Conservation (phyloP, 2,888 invertebrate species). For the Sinelater perroti region DNA sequence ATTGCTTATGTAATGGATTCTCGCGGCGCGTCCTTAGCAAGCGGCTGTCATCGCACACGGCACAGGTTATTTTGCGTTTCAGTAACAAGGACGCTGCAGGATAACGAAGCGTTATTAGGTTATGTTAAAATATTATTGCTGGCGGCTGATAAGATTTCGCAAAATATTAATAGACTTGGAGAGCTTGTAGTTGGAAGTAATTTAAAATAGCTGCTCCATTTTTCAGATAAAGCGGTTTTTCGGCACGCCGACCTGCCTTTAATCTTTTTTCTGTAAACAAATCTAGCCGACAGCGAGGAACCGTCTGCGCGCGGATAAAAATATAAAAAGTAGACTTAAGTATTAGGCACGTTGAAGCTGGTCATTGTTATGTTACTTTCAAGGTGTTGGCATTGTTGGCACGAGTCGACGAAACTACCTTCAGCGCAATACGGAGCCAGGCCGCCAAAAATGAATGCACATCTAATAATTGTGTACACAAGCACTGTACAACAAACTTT, state of each 20-base stretch:
- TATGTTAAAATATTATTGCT: constrained; percentile 21
- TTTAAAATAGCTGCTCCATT: constrained; percentile 19
- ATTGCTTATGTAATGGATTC: no score
- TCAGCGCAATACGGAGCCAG: background rate
- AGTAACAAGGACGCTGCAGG: constrained; percentile 16
- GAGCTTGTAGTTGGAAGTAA: constrained; percentile 13
- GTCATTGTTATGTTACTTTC: no score
- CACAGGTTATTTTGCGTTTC: no score
- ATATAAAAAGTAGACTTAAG: background rate
- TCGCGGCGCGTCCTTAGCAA: no score
- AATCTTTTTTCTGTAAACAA: constrained; percentile 4
- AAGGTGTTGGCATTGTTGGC: no score
- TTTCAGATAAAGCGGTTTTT: constrained; percentile 9
- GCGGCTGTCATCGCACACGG: background rate
- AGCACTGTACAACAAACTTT: constrained; percentile 30
- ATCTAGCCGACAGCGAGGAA: no score
- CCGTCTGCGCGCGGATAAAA: no score
- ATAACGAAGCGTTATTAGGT: constrained; percentile 27
- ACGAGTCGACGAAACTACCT: constrained; percentile 3
- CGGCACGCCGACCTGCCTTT: constrained; percentile 1
- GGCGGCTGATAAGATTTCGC: constrained; percentile 22
- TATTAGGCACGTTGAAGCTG: background rate
- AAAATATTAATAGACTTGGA: constrained; percentile 31
- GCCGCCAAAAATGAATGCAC: constrained; percentile 15
- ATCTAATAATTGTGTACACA: constrained; percentile 27